Evolutionary conservation across 2,113 vertebrate species (phyloP), one percentile per base, ranked within the genome.

Genomic region (Talpa occidentalis): DNA sequence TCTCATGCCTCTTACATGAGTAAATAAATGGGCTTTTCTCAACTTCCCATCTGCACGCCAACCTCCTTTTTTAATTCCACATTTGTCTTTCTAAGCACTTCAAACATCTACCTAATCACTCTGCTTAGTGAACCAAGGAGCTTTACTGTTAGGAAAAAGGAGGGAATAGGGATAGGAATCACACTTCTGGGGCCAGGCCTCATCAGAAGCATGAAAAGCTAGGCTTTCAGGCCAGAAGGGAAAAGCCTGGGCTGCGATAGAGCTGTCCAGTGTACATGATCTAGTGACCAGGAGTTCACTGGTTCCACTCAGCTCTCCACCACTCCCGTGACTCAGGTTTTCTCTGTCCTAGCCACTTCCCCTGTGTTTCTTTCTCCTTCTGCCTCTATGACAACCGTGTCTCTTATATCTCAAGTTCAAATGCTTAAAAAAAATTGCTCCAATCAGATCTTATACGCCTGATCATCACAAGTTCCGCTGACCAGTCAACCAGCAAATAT

Each of bases 1-100:
- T 77, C 14, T 88, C 90, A 73, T 74, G 60, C 12, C 32, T 90
- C 85, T 92, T 80, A 90, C 67, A 32, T 90, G 87, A 94, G 91
- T 42, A 83, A 56, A 94, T n/a, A 72, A 49, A 94, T n/a, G 35
- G 37, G 56, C 76, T 80, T 94, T 95, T 67, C 28, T 82, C n/a
- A 92, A 64, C 72, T 76, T 95, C 56, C 66, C 32, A 81, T 60
- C 52, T 74, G 66, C 66, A 93, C 32, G 28, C 28, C n/a, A 89
- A 49, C 32, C 37, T 80, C 44, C 59, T 82, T 32, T 93, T 93
- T 79, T n/a, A 88, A 88, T 82, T 92, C 67, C 22, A 78, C 81
- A 67, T 8, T 42, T 90, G 67, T 22, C 67, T 95, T 93, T 70
- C 62, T 80, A 85, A 67, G 30, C 22, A 90, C 49, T 91, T 93